Conservation (phyloP, 2,797 vertebrate genomes). For the Percopsis omiscomaycus region DNA sequence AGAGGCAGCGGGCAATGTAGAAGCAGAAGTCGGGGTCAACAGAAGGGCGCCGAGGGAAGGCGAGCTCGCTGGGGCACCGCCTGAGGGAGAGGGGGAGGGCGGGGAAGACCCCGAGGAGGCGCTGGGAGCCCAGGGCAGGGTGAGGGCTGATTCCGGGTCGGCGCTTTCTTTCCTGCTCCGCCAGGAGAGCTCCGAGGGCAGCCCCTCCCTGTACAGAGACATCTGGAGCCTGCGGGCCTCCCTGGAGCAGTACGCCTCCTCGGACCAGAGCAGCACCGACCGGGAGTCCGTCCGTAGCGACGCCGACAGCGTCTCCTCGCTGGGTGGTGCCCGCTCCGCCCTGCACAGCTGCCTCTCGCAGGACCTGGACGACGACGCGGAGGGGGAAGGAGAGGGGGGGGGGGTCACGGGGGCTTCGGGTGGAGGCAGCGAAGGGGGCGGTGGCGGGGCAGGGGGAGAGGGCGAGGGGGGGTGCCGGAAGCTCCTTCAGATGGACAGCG, state of each 20-base stretch:
- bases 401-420: constrained; percentile 49
- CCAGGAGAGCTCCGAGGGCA: constrained; percentile 73
- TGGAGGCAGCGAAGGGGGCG: constrained; percentile 50
- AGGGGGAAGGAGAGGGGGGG: constrained; percentile 67
- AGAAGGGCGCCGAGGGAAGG: constrained; percentile 1
- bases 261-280: constrained; percentile 92
- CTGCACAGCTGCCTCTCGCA: constrained; percentile 77
- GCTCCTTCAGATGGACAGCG: constrained; percentile 97
- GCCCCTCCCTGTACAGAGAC: constrained; percentile 85
- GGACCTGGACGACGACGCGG: constrained; percentile 81
- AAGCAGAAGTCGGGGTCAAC: no score
- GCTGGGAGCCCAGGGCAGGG: constrained; percentile 52
- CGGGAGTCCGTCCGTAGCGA: constrained; percentile 91
- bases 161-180: constrained; percentile 51
- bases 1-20: constrained; percentile 2
- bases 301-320: constrained; percentile 85
- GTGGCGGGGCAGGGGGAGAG: constrained; percentile 66
- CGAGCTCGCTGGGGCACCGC: constrained; percentile 5
- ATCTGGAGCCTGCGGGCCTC: constrained; percentile 96
- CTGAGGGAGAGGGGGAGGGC: constrained; percentile 18
- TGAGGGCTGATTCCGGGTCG: constrained; percentile 53
- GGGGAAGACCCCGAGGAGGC: constrained; percentile 54
- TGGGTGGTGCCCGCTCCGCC: constrained; percentile 69
- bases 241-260: constrained; percentile 88
- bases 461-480: constrained; percentile 83